Percentiles rank a stretch among this genome's conserved stretches.
Conservation (phyloP, 1,140 invertebrate species). For the Cyclargus thomasi region DNA sequence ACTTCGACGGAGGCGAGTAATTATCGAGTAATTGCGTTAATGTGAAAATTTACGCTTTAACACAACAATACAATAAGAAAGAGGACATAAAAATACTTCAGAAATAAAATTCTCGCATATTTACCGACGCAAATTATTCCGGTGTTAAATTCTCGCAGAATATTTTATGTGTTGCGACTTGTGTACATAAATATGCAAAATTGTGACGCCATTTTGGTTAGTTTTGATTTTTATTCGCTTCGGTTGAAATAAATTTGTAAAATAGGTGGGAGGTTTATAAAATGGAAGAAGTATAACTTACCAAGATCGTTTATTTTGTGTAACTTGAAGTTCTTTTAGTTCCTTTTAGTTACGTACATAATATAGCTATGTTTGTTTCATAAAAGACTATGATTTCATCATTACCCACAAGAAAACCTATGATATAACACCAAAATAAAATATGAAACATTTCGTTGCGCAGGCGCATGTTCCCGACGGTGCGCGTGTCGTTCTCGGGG, state of each 20-base stretch:
- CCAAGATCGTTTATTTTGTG: too few species aligned
- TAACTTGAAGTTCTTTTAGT: too few species aligned
- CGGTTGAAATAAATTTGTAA: neutral
- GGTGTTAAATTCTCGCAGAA: constrained; percentile 11
- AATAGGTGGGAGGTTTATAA: neutral
- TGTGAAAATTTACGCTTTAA: constrained; percentile 67
- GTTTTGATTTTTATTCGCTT: neutral
- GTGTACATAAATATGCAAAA: constrained; percentile 2
- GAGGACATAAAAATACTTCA: constrained; percentile 32
- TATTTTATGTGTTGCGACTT: neutral
- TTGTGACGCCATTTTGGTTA: neutral
- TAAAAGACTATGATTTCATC: neutral
- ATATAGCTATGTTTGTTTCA: neutral
- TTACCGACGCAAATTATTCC: constrained; percentile 5
- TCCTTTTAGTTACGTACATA: neutral
- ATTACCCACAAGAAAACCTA: too few species aligned
- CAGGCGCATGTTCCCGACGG: constrained; percentile 99
- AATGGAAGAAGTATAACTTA: neutral
- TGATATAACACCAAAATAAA: too few species aligned
- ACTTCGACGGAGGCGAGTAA: constrained; percentile 57
- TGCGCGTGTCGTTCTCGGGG: constrained; percentile 93
- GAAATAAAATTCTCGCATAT: constrained; percentile 8
- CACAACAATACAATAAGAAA: constrained; percentile 51
- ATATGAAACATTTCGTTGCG: constrained; percentile 29
- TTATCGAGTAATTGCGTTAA: constrained; percentile 71